Evolutionary conservation across 2,113 vertebrate species (phyloP).

Genomic region (Thunnus thynnus): DNA sequence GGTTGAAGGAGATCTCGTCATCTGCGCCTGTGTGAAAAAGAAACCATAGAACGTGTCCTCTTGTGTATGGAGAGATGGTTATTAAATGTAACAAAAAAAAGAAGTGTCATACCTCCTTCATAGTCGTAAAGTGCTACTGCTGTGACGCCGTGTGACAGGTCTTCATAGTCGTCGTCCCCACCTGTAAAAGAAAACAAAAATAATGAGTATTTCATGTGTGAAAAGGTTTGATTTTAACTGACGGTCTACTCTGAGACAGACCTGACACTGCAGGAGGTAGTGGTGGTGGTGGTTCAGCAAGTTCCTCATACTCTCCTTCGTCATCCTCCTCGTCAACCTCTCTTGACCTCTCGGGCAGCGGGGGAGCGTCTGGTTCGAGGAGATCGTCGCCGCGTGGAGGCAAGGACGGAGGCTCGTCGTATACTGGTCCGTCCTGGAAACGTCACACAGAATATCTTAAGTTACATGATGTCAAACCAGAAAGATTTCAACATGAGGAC

Average conservation of each 20-base stretch:
- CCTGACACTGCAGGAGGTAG: slow-evolving; percentile 38
- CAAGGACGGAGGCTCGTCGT: slow-evolving; percentile 69
- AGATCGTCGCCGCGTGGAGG: slow-evolving; percentile 65
- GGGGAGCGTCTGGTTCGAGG: slow-evolving; percentile 9
- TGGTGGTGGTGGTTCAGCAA: slow-evolving; percentile 38
- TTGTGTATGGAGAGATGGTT: background rate
- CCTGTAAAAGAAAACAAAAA: slow-evolving; percentile 30
- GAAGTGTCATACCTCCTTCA: slow-evolving; percentile 86
- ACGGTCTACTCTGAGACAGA: slow-evolving; percentile 36
- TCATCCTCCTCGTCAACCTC: slow-evolving; percentile 28
- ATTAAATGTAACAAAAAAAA: background rate
- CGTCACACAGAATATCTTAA: background rate
- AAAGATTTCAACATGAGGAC: background rate
- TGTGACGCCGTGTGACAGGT: slow-evolving; percentile 61
- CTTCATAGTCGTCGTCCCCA: slow-evolving; percentile 78
- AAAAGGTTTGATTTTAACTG: background rate
- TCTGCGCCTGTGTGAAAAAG: slow-evolving; percentile 86
- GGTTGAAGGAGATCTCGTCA: slow-evolving; percentile 95
- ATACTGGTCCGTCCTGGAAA: slow-evolving; percentile 58
- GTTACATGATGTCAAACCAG: background rate
- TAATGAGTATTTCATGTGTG: background rate
- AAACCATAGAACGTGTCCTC: background rate
- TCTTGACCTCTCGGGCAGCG: slow-evolving; percentile 9
- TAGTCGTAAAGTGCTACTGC: slow-evolving; percentile 92
- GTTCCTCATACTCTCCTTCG: slow-evolving; percentile 87